These are phyloP conservation scores for Leptinotarsa haldemani DNA, from an alignment of 2,888 invertebrate genomes.

Conservation along the genomic window DNA sequence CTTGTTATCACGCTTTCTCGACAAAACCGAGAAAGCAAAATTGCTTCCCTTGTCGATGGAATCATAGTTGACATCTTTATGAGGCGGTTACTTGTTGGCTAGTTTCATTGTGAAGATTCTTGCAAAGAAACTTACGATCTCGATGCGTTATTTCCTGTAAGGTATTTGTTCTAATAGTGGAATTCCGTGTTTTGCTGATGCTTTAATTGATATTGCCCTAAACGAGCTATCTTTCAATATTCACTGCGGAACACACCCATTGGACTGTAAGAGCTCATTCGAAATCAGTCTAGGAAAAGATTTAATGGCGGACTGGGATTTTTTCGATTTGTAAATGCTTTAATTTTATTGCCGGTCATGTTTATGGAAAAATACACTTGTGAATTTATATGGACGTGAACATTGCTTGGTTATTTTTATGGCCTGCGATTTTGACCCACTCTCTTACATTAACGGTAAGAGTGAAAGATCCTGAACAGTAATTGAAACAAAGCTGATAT, in stretches of 20 bases:
- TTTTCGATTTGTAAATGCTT: constrained; percentile 3
- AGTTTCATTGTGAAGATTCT: constrained; percentile 44
- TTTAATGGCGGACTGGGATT: constrained; percentile 1
- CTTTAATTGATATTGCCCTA: constrained; percentile 40
- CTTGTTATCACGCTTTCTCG: constrained; percentile 7
- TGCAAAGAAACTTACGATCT: constrained; percentile 39
- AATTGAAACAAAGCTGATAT: background rate
- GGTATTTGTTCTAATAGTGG: constrained; percentile 39
- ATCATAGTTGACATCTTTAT: constrained; percentile 47
- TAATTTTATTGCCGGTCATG: background rate
- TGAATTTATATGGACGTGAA: background rate
- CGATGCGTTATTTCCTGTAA: constrained; percentile 31
- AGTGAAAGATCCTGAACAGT: background rate
- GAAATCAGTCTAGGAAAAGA: constrained; percentile 22
- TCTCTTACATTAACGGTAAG: background rate
- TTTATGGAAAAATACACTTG: background rate
- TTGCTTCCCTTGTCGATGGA: constrained; percentile 32
- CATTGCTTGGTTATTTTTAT: constrained; percentile 6
- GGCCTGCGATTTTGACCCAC: background rate
- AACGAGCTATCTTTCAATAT: constrained; percentile 36
- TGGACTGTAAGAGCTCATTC: constrained; percentile 25
- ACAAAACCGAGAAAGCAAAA: constrained; percentile 5
- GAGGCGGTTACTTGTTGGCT: constrained; percentile 37
- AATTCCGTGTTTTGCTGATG: constrained; percentile 37
- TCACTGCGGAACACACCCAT: constrained; percentile 32